Conservation (phyloP, 1,140 invertebrate genomes). For the Pachypeltis micranthus region DNA sequence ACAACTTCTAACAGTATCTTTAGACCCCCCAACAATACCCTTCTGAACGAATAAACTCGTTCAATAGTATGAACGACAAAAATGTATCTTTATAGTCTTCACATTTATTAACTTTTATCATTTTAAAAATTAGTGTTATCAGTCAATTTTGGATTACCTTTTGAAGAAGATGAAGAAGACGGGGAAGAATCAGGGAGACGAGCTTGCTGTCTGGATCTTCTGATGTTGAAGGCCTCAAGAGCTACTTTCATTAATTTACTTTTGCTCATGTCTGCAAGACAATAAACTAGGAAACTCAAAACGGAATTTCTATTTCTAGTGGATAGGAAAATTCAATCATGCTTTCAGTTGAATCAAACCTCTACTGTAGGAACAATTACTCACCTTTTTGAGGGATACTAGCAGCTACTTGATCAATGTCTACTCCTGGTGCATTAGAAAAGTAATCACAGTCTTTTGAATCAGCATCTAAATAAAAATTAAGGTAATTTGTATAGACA, state of each 20-base stretch:
- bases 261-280: conserved; percentile 18
- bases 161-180: not conserved
- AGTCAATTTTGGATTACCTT: not conserved
- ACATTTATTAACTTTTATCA: too few species aligned
- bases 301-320: too few species aligned
- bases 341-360: not conserved
- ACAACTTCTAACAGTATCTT: too few species aligned
- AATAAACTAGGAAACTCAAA: not conserved
- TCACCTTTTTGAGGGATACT: conserved; percentile 26
- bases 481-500: too few species aligned
- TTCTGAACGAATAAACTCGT: too few species aligned
- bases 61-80: too few species aligned
- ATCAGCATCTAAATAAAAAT: not conserved
- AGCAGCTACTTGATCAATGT: conserved; percentile 30
- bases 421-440: conserved; percentile 24
- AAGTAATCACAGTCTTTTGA: conserved; percentile 7
- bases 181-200: not conserved
- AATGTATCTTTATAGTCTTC: too few species aligned
- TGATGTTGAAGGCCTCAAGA: conserved; percentile 18
- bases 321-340: too few species aligned
- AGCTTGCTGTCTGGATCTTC: conserved; percentile 8
- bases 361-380: not conserved
- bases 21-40: too few species aligned
- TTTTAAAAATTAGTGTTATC: not conserved
- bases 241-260: conserved; percentile 22